Base-by-base conservation (phyloP, 2,113 vertebrate species). In the Axis porcinus region DNA sequence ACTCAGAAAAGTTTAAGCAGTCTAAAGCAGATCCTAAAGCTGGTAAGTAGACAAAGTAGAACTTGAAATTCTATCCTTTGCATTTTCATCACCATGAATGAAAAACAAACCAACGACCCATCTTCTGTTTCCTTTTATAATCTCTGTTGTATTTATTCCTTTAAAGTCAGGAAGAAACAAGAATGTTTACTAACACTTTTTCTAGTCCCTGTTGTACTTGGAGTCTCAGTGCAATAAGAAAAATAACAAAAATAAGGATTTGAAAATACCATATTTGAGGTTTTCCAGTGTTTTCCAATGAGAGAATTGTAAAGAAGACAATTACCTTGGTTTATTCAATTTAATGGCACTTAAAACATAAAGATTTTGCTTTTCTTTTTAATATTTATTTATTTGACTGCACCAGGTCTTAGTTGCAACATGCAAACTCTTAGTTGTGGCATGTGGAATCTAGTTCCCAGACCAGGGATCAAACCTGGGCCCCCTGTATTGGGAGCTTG, bases 41-140 rank as follows among this genome's bases (percentile, higher is more conserved):
- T 57, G 28, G 36, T 81, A 85, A 78, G 47, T 4, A 9, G 33
- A 43, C 76, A 14, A 86, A 88, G 60, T 6, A 11, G 40, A 86
- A 83, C 52, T 55, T 79, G 60, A 81, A 88, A 62, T 33, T 33
- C 43, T 36, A 57, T 52, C 33, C 6, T 76, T 79, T 89, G 15
- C 10, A 3, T 74, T 86, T 94, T 94, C 57, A 10, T 83, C 25
- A 57, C 5, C 27, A 27, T 25, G 11, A 9, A 21, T 36, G 25
- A 50, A 30, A 83, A 58, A n/a, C n/a, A 12, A 67, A 52, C 14
- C 30, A 52, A 52, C 0, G 0, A 2, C 2, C 6, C 7, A 50
- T 64, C 30, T 86, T 57, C 6, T n/a, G 9, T 74, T 93, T 70
- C n/a, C 28, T 1, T 57, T 93, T 62, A 15, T 84, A 45, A 55